Base-by-base conservation (phyloP, 1,140 invertebrate genomes). In the Neelides sp. region DNA sequence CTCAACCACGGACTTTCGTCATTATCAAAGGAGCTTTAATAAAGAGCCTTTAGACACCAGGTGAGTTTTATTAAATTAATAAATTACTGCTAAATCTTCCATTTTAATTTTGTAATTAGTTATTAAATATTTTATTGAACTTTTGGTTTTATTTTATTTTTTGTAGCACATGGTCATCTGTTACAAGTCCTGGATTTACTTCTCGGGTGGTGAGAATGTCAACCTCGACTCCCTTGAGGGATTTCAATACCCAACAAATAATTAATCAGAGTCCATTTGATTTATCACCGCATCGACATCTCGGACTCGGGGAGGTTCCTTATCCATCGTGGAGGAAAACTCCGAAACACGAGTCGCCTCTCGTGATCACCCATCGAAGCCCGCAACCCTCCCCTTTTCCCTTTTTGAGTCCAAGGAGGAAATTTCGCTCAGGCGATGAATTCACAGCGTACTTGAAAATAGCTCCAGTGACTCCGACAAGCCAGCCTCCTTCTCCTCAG, bases 111-210 rank as follows among this genome's bases (percentile, higher is more conserved):
- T n/a, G n/a, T n/a, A n/a, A n/a, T n/a, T n/a, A n/a, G n/a, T n/a
- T n/a, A n/a, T n/a, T 24, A n/a, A 22, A 19, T 52, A 40, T 22
- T 26, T 35, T 50, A 13, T 43, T 30, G 5, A 30, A 34, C 5
- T 7, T 15, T 19, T 48, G 19, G 12, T 40, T 48, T 48, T 5
- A 7, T 47, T 47, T 34, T 8, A 43, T 23, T 43, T 17, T 10
- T 32, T 32, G 5, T 27, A 61, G 59, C 3, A 52, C 50, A 27
- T 57, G 51, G 55, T 61, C 59, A 23, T 42, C 20, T 19, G 52
- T 61, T 26, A 61, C 55, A 10, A 61, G 59, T 37, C 59, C 59
- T 20, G 59, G 59, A 47, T 57, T 61, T 28, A 46, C 55, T 7
- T 41, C 23, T 10, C 2, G 59, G 15, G 15, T 55, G 1, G 52